Conservation (phyloP, 2,888 invertebrate species). For the Xestia sexstrigata region DNA sequence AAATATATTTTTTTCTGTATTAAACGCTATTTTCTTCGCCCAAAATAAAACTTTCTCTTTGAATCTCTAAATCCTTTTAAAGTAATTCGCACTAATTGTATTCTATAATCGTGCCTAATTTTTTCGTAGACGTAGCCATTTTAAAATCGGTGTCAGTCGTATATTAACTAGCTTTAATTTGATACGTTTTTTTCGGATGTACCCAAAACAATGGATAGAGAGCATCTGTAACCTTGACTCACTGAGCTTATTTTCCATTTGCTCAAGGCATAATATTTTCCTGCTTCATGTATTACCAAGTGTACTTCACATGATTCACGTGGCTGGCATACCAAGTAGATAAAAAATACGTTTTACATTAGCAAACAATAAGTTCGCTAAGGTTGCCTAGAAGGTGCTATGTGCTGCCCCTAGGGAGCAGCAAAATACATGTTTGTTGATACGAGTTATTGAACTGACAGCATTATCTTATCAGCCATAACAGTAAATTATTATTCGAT, state of each 20-base stretch:
- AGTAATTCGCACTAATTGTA: conserved; percentile 20
- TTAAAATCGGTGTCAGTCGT: conserved; percentile 3
- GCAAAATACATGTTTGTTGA: conserved; percentile 71
- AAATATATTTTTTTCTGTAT: conserved; percentile 1
- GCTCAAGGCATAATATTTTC: conserved; percentile 69
- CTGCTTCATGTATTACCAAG: conserved; percentile 46
- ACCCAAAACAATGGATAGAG: conserved; percentile 35
- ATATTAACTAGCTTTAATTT: conserved; percentile 10
- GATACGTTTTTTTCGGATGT: conserved; percentile 14
- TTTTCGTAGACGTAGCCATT: conserved; percentile 6
- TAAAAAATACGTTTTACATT: conserved; percentile 68
- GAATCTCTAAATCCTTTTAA: conserved; percentile 20
- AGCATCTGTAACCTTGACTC: conserved; percentile 74
- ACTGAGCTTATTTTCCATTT: conserved; percentile 70
- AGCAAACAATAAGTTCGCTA: conserved; percentile 74
- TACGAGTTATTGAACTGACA: conserved; percentile 85
- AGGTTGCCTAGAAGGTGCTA: conserved; percentile 61
- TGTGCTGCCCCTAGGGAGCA: conserved; percentile 67
- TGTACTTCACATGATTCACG: conserved; percentile 66
- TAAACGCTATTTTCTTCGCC: conserved; percentile 2
- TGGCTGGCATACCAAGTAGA: conserved; percentile 68
- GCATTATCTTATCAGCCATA: conserved; percentile 84
- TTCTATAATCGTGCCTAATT: conserved; percentile 10
- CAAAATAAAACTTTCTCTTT: conserved; percentile 33
- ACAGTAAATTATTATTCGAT: conserved; percentile 81